phyloP scores from a whole-genome alignment of 2,113 vertebrate species.

The Cariama cristata region DNA sequence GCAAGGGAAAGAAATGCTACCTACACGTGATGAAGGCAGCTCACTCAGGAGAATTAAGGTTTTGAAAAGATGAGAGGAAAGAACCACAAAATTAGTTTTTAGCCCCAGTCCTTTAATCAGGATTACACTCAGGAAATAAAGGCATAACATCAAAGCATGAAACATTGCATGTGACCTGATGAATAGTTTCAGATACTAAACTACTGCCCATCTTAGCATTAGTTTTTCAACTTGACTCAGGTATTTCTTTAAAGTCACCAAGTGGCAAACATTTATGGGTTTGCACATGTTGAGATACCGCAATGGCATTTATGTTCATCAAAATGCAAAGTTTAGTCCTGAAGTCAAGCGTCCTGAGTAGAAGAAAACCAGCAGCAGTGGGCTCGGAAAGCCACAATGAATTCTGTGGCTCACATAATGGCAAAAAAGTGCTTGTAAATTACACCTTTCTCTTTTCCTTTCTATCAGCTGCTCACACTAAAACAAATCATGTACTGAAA shows the following conservation, averaged over 20 bases:
- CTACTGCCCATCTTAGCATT: background rate
- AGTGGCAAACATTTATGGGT: background rate
- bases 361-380: background rate
- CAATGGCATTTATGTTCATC: background rate
- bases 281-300: background rate
- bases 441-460: background rate
- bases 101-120: background rate
- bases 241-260: background rate
- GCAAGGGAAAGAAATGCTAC: background rate
- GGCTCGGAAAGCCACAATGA: background rate
- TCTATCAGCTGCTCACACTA: background rate
- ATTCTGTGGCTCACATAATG: background rate
- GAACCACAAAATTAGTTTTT: background rate
- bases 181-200: background rate
- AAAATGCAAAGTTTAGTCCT: background rate
- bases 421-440: background rate
- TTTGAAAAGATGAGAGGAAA: background rate
- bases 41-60: background rate
- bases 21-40: background rate
- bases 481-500: background rate
- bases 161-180: background rate
- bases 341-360: background rate
- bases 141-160: background rate
- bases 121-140: background rate
- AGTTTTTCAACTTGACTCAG: background rate